Percentiles rank a stretch among this genome's conserved stretches.
Conservation (phyloP, 2,888 invertebrate genomes). For the Eupelmus urozonus region DNA sequence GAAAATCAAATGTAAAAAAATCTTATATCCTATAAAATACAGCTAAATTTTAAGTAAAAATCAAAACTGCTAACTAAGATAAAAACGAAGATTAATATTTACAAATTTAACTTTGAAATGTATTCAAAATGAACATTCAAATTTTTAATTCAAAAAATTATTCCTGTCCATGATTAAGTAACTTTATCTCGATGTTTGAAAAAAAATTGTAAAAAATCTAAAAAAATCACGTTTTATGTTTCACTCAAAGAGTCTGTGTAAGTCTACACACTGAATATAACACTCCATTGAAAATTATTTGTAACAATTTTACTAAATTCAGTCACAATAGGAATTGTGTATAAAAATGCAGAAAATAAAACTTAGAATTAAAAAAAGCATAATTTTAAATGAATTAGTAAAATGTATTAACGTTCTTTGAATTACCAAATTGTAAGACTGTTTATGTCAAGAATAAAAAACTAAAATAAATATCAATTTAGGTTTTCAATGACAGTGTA, state of each 20-base stretch:
- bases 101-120: constrained; percentile 30
- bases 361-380: neutral
- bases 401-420: neutral
- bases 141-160: constrained; percentile 21
- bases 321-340: neutral
- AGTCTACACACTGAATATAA: neutral
- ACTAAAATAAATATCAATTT: neutral
- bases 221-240: constrained; percentile 21
- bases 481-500: constrained; percentile 20
- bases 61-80: constrained; percentile 25
- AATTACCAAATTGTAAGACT: neutral
- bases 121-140: constrained; percentile 31
- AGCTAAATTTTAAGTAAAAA: constrained; percentile 35
- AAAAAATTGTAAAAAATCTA: constrained; percentile 17
- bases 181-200: neutral
- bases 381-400: neutral
- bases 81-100: constrained; percentile 21
- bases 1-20: constrained; percentile 40
- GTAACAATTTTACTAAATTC: neutral
- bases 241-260: constrained; percentile 14
- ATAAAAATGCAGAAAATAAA: constrained; percentile 1
- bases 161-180: constrained; percentile 10
- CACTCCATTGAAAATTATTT: constrained; percentile 24
- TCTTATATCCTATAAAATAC: constrained; percentile 36
- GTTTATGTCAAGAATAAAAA: neutral